These are phyloP conservation scores for Desoria tigrina DNA, from an alignment of 2,888 invertebrate genomes.

Conservation along the genomic window DNA sequence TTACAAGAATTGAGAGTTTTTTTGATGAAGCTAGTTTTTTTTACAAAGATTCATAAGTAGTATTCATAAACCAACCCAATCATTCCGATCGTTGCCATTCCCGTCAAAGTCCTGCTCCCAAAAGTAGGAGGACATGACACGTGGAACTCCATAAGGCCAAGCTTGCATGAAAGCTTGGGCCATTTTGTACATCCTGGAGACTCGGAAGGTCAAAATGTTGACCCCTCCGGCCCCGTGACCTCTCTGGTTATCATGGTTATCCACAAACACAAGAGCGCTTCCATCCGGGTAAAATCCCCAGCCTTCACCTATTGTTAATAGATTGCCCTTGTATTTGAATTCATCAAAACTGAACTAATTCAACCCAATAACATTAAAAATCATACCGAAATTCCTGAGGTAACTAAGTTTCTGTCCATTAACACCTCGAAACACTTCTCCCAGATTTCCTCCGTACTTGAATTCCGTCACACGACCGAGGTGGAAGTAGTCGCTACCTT, in stretches of 20 bases:
- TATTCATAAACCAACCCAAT: no score
- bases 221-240: slow-evolving; percentile 40
- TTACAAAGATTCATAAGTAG: background rate
- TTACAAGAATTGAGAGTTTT: no score
- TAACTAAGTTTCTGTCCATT: slow-evolving; percentile 24
- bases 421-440: slow-evolving; percentile 62
- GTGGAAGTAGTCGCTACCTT: slow-evolving; percentile 54
- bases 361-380: no score
- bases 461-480: slow-evolving; percentile 61
- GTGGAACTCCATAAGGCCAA: slow-evolving; percentile 75
- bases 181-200: slow-evolving; percentile 57
- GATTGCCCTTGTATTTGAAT: no score
- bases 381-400: slow-evolving; percentile 25
- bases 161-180: slow-evolving; percentile 85
- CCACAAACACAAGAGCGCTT: slow-evolving; percentile 73
- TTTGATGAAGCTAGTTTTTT: background rate
- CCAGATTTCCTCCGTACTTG: slow-evolving; percentile 64
- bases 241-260: slow-evolving; percentile 83
- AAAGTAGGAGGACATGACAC: slow-evolving; percentile 67
- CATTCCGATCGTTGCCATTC: slow-evolving; percentile 23
- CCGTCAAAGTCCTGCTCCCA: slow-evolving; percentile 59
- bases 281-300: slow-evolving; percentile 68
- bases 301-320: slow-evolving; percentile 54
- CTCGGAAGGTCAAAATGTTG: slow-evolving; percentile 49
- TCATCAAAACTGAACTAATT: no score